Percentiles rank a stretch among this genome's conserved stretches.
Evolutionary conservation across 2,797 vertebrate genomes (phyloP).

Genomic region (Nyctibius grandis): DNA sequence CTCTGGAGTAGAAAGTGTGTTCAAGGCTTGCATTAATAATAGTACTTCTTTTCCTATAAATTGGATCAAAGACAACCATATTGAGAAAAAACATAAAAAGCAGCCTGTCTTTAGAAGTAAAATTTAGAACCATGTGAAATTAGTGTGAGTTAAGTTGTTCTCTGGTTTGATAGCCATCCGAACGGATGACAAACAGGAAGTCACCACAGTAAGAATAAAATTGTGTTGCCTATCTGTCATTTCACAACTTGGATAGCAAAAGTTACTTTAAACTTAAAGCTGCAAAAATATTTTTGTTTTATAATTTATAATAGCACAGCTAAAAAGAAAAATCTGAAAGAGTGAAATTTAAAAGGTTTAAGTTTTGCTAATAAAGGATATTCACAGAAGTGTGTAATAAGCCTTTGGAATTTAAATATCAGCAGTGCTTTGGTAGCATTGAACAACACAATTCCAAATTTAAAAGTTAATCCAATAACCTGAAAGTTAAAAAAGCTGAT

Average conservation of each 20-base stretch:
- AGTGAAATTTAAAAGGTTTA: background rate
- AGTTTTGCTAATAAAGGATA: background rate
- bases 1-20: constrained; percentile 91
- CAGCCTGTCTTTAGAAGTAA: background rate
- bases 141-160: background rate
- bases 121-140: background rate
- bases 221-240: background rate
- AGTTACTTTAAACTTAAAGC: background rate
- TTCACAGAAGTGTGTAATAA: background rate
- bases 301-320: background rate
- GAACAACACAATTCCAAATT: background rate
- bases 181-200: background rate
- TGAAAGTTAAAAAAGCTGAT: background rate
- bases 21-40: constrained; percentile 95
- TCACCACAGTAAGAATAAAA: background rate
- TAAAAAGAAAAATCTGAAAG: background rate
- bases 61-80: constrained; percentile 18
- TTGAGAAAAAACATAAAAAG: background rate
- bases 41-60: constrained; percentile 92
- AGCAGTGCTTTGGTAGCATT: background rate
- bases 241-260: background rate
- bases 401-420: background rate
- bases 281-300: background rate
- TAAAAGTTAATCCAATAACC: background rate
- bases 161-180: background rate